Base-by-base conservation (phyloP, 2,888 invertebrate genomes). In the Magallana nippona region DNA sequence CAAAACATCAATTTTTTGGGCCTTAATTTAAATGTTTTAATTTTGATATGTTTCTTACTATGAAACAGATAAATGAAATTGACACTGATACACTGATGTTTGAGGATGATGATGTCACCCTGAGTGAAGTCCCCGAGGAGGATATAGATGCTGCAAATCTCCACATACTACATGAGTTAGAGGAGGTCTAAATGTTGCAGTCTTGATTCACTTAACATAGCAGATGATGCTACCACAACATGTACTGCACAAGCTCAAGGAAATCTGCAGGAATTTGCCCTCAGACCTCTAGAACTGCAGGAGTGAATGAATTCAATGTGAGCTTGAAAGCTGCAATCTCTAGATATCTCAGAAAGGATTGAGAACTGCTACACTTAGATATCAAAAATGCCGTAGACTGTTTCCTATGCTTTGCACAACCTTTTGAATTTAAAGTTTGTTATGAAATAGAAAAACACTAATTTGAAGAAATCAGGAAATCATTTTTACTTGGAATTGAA, bases 101-200 rank as follows among this genome's bases (percentile, higher is more conserved):
- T 57, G 78, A 85, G 1, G 81, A 79, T 11, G 82, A 77, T 57
- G 71, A 84, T 22, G 44, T 71, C 32, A 71, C 71, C 22, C 71
- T 71, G 1, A 71, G 27, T 13, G 57, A 79, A n/a, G 32, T 56
- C 79, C 15, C 8, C 0, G 10, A 71, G 15, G 84, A 82, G 17
- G 83, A 86, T 32, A 82, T 88, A 22, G 89, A 89, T 84, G 86
- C 85, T 78, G 78, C 85, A n/a, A 89, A 89, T 79, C 78, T 89
- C 22, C 89, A 89, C 15, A 86, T 89, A n/a, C 85, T 89, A 5
- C 89, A 89, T n/a, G 86, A 89, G 32, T 32, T 89, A 58, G 89
- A 88, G 58, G 87, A 87, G 17, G 79, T 60, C n/a, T 60, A 19
- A 60, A 19, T 5, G 10, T 60, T 2, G n/a, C 60, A 27, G 56